These are phyloP conservation scores for Tachuris rubrigastra DNA, from an alignment of 2,113 vertebrate species.

Conservation along the genomic window DNA sequence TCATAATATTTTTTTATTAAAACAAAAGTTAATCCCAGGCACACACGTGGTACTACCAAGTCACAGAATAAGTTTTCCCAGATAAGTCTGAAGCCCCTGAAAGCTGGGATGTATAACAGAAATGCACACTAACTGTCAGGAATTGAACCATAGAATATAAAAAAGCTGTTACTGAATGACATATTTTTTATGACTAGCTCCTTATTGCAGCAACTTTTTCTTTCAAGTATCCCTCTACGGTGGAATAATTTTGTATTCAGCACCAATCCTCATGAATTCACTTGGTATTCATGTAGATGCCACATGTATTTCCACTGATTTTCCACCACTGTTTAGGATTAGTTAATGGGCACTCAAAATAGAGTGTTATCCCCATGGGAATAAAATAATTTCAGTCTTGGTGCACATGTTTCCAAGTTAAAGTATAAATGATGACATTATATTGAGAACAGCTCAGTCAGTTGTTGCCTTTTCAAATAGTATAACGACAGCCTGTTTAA, in stretches of 20 bases:
- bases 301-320: slow-evolving; percentile 50
- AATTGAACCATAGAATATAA: neutral
- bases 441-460: slow-evolving; percentile 21
- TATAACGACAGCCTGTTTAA: neutral
- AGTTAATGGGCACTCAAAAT: slow-evolving; percentile 71
- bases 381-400: slow-evolving; percentile 55
- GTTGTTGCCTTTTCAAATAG: slow-evolving; percentile 46
- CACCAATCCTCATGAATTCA: slow-evolving; percentile 1
- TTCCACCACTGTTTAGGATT: slow-evolving; percentile 54
- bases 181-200: neutral
- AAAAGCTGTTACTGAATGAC: neutral
- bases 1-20: neutral
- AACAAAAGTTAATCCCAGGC: neutral
- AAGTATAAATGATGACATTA: slow-evolving; percentile 37
- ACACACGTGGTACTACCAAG: neutral
- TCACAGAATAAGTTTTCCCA: neutral
- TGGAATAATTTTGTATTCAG: slow-evolving; percentile 59
- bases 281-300: slow-evolving; percentile 24
- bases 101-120: neutral
- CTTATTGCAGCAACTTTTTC: slow-evolving; percentile 40
- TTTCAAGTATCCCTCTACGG: slow-evolving; percentile 47
- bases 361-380: slow-evolving; percentile 59
- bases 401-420: neutral
- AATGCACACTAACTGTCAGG: neutral
- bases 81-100: neutral